Evolutionary conservation across 2,888 invertebrate species (phyloP).

Genomic region (Athalia cordata): DNA sequence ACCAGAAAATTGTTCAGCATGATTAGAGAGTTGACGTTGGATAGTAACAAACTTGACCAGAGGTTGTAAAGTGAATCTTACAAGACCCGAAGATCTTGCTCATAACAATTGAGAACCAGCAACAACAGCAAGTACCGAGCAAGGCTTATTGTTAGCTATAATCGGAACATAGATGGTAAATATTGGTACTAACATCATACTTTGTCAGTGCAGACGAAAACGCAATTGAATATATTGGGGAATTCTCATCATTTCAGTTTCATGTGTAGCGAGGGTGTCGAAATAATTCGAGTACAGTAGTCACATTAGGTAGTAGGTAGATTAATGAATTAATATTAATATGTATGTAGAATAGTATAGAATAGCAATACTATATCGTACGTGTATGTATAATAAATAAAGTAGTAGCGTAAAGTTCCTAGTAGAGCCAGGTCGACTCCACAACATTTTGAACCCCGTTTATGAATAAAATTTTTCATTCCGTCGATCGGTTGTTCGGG

Average conservation of each 20-base stretch:
- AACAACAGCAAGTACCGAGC: constrained; percentile 8
- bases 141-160: constrained; percentile 10
- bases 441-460: not conserved
- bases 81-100: constrained; percentile 14
- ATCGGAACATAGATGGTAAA: constrained; percentile 24
- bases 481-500: not conserved
- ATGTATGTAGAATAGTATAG: constrained; percentile 45
- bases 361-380: constrained; percentile 45
- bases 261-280: constrained; percentile 8
- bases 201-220: constrained; percentile 38
- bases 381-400: constrained; percentile 43
- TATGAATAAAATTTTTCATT: not conserved
- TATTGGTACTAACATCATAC: constrained; percentile 6
- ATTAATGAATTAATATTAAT: constrained; percentile 40
- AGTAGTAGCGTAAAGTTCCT: constrained; percentile 38
- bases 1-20: constrained; percentile 39
- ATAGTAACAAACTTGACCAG: constrained; percentile 16
- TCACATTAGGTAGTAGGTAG: constrained; percentile 36
- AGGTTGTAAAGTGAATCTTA: not conserved
- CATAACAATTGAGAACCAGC: not conserved
- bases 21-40: constrained; percentile 12
- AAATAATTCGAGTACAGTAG: constrained; percentile 43
- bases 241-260: constrained; percentile 15
- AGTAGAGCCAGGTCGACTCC: constrained; percentile 39
- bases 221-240: constrained; percentile 18